Percentiles rank a stretch among this genome's conserved stretches.
Evolutionary conservation across 64 coral and sea anemone species (phyloP).

Genomic region (Stylophora pistillata): DNA sequence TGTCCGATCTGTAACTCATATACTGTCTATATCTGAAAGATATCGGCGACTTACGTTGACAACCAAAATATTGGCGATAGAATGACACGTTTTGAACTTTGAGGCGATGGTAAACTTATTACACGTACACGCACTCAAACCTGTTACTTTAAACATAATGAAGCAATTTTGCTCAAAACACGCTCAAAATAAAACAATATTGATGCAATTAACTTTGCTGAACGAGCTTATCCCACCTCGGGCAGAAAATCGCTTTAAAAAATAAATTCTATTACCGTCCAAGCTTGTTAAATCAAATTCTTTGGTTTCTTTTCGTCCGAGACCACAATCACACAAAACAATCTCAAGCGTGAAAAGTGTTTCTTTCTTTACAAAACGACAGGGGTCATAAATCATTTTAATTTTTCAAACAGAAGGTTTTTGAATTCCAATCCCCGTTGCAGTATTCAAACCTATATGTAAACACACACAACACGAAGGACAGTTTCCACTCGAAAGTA

Average conservation of each 20-base stretch:
- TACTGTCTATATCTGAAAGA: too few species aligned
- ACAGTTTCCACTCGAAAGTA: not conserved
- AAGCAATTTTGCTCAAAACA: not conserved
- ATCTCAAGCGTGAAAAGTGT: not conserved
- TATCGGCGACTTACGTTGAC: not conserved
- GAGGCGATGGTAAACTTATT: not conserved
- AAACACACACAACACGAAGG: conserved; percentile 22
- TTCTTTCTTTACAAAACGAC: not conserved
- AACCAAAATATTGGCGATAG: conserved; percentile 4
- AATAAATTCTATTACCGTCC: too few species aligned
- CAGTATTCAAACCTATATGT: conserved; percentile 29
- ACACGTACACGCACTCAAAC: not conserved
- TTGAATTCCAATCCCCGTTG: not conserved
- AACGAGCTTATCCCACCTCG: not conserved
- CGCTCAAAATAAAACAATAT: not conserved
- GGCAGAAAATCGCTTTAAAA: too few species aligned
- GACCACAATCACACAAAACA: not conserved
- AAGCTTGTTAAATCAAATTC: too few species aligned
- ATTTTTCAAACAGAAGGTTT: not conserved
- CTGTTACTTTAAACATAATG: not conserved
- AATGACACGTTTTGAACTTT: not conserved
- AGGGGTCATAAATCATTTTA: not conserved
- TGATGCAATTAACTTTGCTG: not conserved
- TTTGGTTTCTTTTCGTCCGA: not conserved
- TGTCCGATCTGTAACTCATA: not conserved